A percentile compares a stretch with the other conserved stretches of the same genome.
phyloP scores from a whole-genome alignment of 2,888 invertebrate species.

The Synanthedon andrenaeformis region DNA sequence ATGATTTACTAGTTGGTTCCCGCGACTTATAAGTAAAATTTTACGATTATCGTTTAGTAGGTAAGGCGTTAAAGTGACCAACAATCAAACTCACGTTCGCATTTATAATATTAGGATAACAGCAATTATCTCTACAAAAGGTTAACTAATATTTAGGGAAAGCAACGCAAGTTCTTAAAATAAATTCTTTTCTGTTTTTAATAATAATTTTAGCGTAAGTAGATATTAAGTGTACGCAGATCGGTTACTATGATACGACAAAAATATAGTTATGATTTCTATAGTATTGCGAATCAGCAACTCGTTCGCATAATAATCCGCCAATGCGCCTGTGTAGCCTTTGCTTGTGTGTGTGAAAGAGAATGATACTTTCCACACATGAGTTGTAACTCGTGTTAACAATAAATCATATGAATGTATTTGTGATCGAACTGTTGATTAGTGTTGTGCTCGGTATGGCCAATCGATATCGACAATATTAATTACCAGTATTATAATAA shows the following conservation, averaged over 20 bases:
- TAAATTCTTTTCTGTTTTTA: too few species aligned
- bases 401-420: constrained; percentile 69
- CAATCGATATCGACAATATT: constrained; percentile 5
- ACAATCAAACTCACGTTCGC: too few species aligned
- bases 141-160: too few species aligned
- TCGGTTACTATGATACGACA: neutral
- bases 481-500: too few species aligned
- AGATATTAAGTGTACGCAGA: neutral
- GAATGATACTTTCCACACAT: constrained; percentile 55
- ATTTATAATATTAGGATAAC: too few species aligned
- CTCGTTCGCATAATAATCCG: constrained; percentile 27
- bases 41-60: too few species aligned
- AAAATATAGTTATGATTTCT: neutral
- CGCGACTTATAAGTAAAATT: too few species aligned
- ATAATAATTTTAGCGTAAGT: too few species aligned
- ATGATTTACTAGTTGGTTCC: too few species aligned
- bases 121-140: too few species aligned
- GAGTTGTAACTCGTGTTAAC: constrained; percentile 56
- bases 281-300: constrained; percentile 8
- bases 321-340: constrained; percentile 23
- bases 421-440: constrained; percentile 44
- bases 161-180: too few species aligned
- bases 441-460: constrained; percentile 16
- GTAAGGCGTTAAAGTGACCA: too few species aligned
- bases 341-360: constrained; percentile 30